Evolutionary conservation across 2,888 invertebrate genomes (phyloP), one percentile per base, ranked within the genome.

Genomic region (Stenichneumon culpator): DNA sequence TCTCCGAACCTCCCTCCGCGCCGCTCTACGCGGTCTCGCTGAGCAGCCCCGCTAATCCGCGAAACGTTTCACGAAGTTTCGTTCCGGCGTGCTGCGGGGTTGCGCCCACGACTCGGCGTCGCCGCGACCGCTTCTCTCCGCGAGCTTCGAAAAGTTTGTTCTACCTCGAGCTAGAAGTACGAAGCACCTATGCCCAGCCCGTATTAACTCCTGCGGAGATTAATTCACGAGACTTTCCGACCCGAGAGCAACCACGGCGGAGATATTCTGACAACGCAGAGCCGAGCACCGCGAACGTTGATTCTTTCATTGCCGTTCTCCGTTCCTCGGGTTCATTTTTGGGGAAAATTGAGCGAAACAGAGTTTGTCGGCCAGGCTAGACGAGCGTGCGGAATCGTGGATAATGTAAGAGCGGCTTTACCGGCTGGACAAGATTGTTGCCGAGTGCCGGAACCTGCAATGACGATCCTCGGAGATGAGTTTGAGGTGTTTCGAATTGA

Each of bases 21-120:
- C 32, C 6, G 57, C 36, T 32, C 28, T 19, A 50, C 65, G 83
- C 69, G 28, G 47, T 50, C 75, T 67, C 77, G 82, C 67, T 54
- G 25, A 52, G 65, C 72, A 47, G 57, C 74, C 82, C 81, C 87
- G 86, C 88, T 88, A 88, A 88, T 88, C 85, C 88, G 87, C 86
- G 88, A 88, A 88, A 87, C 83, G 86, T 87, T 88, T 83, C 86
- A 69, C 74, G 39, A 88, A 88, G 84, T 88, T 88, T 78, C 60
- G 54, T 82, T 78, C 57, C 39, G 68, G 25, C 50, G 50, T 72
- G 70, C 50, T 28, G 63, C 57, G 3, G 14, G 81, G 84, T 81
- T 74, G 74, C 67, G 63, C 78, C 68, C 68, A 47, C 69, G 69
- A 78, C 81, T 69, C 36, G 25, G 54, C 75, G 57, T 72, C 79